Evolutionary conservation across 2,113 vertebrate species (phyloP), one percentile per base, ranked within the genome.

Genomic region (Bucco capensis): DNA sequence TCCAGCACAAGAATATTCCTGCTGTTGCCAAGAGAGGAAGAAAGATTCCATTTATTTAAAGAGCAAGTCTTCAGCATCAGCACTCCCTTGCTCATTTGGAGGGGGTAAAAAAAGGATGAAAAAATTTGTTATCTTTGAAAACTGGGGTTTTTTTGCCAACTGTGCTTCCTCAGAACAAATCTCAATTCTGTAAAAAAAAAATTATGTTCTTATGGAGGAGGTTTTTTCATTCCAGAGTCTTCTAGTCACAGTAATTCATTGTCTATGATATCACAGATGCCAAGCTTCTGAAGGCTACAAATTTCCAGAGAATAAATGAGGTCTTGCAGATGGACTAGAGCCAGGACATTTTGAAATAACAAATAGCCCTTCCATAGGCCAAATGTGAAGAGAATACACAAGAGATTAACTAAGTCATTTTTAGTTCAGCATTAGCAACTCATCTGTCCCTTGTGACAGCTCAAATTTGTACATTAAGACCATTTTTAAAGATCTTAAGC

Each of bases 1-100:
- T 95, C 94, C 80, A 94, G 89, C 72, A 96, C 95, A 95, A 96
- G 95, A 96, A 96, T 97, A 90, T 80, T 85, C 62, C 79, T 67
- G 42, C 65, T 5, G 25, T 82, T 97, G 96, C 96, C 96, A 97
- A 96, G 94, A 96, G 58, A 88, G 83, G 81, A 72, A 96, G 92
- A 97, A 96, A 95, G 89, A 84, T 93, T 90, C 90, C 93, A 86
- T 96, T 96, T 92, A 95, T 89, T 93, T 95, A 93, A 96, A 95
- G 89, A 94, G 87, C 96, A 91, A 96, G 74, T 60, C 71, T 33
- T 66, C 38, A 0, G 64, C 83, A 91, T 90, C 92, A 95, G 76
- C 64, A 66, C 69, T 89, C 80, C 58, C 82, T 95, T 94, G 33
- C 79, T 91, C 64, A 37, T 86, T 83, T 4, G 7, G 18, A 8